Conservation (phyloP, 2,797 vertebrate genomes). For the Halcyon smyrnensis region DNA sequence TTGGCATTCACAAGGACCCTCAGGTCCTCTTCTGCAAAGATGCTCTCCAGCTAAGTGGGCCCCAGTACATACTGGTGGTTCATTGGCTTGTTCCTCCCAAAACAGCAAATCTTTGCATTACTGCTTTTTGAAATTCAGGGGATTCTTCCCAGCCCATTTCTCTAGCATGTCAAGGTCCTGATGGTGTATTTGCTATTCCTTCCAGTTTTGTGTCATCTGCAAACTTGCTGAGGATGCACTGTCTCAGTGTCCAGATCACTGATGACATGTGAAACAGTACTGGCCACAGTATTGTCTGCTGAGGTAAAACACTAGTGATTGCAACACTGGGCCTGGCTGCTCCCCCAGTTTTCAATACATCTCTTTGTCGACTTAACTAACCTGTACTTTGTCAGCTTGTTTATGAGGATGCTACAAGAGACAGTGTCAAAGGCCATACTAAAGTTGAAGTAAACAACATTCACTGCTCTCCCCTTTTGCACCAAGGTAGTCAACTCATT, state of each 20-base stretch:
- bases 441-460: background rate
- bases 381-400: background rate
- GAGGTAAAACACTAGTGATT: background rate
- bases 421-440: background rate
- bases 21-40: background rate
- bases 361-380: background rate
- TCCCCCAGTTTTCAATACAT: background rate
- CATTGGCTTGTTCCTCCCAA: background rate
- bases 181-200: background rate
- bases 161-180: background rate
- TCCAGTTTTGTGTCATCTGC: background rate
- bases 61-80: background rate
- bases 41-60: background rate
- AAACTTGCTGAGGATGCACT: background rate
- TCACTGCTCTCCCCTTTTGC: background rate
- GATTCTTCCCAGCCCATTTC: background rate
- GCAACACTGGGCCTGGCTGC: background rate
- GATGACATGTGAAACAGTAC: background rate
- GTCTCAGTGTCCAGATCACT: background rate
- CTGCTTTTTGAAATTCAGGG: background rate
- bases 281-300: background rate
- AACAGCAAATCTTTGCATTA: background rate
- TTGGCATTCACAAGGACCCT: background rate
- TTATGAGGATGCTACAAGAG: background rate
- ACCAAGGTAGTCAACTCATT: background rate